phyloP scores from a whole-genome alignment of 2,888 invertebrate genomes.

The Drosophila rellima region DNA sequence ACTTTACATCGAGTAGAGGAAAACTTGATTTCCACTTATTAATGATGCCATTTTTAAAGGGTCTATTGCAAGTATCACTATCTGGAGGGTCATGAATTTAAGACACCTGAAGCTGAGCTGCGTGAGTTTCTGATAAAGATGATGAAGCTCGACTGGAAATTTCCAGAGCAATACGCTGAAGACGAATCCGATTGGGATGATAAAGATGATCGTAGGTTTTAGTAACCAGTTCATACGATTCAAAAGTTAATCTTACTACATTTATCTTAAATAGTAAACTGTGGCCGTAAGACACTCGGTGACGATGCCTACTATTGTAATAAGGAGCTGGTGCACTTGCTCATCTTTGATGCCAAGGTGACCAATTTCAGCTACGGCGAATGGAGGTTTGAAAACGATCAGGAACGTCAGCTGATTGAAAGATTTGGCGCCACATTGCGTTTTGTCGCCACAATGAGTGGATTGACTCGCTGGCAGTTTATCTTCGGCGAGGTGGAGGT shows the following conservation, averaged over 20 bases:
- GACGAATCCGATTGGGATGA: conserved; percentile 82
- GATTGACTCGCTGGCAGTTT: conserved; percentile 95
- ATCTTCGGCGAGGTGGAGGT: conserved; percentile 88
- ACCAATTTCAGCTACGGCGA: conserved; percentile 88
- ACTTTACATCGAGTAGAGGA: too few species aligned
- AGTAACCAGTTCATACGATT: conserved; percentile 12
- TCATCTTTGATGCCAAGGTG: conserved; percentile 94
- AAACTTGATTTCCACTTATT: too few species aligned
- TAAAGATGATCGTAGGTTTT: conserved; percentile 77
- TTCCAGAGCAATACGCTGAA: conserved; percentile 88
- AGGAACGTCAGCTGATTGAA: conserved; percentile 87
- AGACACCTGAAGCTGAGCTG: conserved; percentile 91
- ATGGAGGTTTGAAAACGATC: conserved; percentile 87
- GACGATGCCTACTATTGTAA: conserved; percentile 93
- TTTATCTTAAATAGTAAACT: conserved; percentile 87
- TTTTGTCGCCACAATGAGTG: conserved; percentile 95
- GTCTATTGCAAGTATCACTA: conserved; percentile 96
- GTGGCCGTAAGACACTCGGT: conserved; percentile 88
- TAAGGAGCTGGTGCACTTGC: conserved; percentile 92
- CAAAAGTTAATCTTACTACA: background rate
- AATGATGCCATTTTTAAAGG: conserved; percentile 86
- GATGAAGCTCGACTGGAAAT: conserved; percentile 87
- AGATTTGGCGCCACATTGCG: conserved; percentile 91
- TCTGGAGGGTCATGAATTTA: conserved; percentile 91
- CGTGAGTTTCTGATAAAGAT: conserved; percentile 91